phyloP scores from a whole-genome alignment of 2,797 vertebrate species.

The Acanthurus leucopareius region DNA sequence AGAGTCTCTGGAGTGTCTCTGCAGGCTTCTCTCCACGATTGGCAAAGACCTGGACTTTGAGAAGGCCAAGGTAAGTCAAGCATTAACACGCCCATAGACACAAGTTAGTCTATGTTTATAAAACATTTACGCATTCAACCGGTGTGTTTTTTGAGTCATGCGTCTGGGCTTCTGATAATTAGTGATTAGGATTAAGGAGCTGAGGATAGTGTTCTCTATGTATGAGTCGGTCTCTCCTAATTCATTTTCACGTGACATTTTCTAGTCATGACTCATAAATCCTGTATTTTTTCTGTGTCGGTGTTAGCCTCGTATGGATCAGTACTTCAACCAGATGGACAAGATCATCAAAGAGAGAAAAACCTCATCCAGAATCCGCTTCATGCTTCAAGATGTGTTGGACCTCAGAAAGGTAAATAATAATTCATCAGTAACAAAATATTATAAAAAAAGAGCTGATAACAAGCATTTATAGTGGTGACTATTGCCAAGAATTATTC shows the following conservation, averaged over 20 bases:
- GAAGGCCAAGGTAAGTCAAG: conserved; percentile 90
- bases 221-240: background rate
- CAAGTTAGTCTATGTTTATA: background rate
- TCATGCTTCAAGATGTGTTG: conserved; percentile 97
- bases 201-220: conserved; percentile 13
- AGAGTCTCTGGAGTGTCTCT: conserved; percentile 97
- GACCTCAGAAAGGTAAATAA: conserved; percentile 91
- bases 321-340: conserved; percentile 99
- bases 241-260: background rate
- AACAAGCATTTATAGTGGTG: background rate
- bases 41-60: conserved; percentile 99
- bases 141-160: conserved; percentile 38
- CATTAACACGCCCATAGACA: background rate
- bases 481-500: background rate
- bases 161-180: conserved; percentile 61
- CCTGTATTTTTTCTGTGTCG: background rate
- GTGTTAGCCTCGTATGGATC: conserved; percentile 96
- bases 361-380: conserved; percentile 96
- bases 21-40: conserved; percentile 96
- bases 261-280: background rate
- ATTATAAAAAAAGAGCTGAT: background rate
- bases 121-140: background rate
- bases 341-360: conserved; percentile 99
- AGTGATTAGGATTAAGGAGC: conserved; percentile 57
- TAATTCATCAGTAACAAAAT: background rate